phyloP scores from a whole-genome alignment of 2,888 invertebrate genomes.

The Sicus ferrugineus region DNA sequence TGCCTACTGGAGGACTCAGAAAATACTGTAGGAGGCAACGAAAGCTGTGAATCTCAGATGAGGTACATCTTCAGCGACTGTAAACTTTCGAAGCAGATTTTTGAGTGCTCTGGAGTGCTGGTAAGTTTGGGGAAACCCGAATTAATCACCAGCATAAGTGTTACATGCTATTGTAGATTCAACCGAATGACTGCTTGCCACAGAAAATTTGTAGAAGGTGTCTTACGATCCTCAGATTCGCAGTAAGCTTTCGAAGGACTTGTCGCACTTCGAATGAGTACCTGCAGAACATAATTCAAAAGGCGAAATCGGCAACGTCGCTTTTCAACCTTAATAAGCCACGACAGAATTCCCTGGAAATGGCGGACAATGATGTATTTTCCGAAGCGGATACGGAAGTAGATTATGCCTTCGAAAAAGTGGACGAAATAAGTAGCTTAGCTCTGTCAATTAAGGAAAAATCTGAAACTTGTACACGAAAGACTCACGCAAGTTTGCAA shows the following conservation, averaged over 20 bases:
- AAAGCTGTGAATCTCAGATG: slow-evolving; percentile 32
- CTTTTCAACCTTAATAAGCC: slow-evolving; percentile 38
- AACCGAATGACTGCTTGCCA: slow-evolving; percentile 51
- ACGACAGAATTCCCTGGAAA: slow-evolving; percentile 28
- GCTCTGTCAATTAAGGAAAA: slow-evolving; percentile 8
- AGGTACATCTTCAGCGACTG: slow-evolving; percentile 41
- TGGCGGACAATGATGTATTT: slow-evolving; percentile 27
- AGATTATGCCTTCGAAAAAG: neutral
- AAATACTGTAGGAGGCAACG: neutral
- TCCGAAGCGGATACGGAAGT: slow-evolving; percentile 18
- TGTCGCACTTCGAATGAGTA: slow-evolving; percentile 40
- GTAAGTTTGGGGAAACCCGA: slow-evolving; percentile 37
- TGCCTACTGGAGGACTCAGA: slow-evolving; percentile 46
- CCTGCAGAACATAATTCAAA: slow-evolving; percentile 40
- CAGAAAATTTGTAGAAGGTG: slow-evolving; percentile 52
- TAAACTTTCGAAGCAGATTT: slow-evolving; percentile 44
- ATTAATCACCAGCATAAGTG: neutral
- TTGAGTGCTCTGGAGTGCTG: slow-evolving; percentile 44
- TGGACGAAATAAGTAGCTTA: too few relatives aligned
- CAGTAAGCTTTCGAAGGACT: slow-evolving; percentile 42
- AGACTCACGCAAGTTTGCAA: neutral
- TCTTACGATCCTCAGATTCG: slow-evolving; percentile 38
- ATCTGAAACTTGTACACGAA: neutral
- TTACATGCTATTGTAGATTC: slow-evolving; percentile 45
- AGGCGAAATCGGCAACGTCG: slow-evolving; percentile 42